These are phyloP conservation scores for Macaria notata DNA, from an alignment of 2,888 invertebrate species.

Conservation along the genomic window DNA sequence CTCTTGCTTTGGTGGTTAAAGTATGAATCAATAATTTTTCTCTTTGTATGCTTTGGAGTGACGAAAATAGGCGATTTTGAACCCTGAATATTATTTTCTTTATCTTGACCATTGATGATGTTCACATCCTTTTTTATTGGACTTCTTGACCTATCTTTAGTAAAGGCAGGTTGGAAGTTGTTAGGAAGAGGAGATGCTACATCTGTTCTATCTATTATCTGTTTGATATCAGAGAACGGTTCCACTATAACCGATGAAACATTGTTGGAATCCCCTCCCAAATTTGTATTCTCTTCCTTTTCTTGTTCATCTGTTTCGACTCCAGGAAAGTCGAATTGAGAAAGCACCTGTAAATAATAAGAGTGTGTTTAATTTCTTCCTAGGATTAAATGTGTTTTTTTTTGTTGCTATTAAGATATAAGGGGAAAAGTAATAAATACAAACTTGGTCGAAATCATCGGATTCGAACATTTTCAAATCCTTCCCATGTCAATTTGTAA, in stretches of 20 bases:
- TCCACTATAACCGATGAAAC: too few species aligned
- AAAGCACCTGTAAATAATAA: constrained; percentile 56
- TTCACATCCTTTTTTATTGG: background rate
- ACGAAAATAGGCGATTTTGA: constrained; percentile 17
- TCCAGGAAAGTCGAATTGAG: constrained; percentile 68
- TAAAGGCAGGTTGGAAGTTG: background rate
- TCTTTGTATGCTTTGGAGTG: constrained; percentile 61
- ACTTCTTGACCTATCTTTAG: too few species aligned
- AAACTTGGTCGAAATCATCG: constrained; percentile 74
- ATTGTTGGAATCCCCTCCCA: too few species aligned
- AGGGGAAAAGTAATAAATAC: constrained; percentile 7
- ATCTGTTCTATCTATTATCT: background rate
- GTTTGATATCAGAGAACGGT: background rate
- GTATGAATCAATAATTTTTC: constrained; percentile 67
- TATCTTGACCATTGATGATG: constrained; percentile 2
- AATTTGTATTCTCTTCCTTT: constrained; percentile 4
- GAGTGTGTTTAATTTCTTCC: background rate
- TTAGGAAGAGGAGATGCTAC: background rate
- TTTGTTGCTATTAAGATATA: too few species aligned
- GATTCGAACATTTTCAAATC: constrained; percentile 66
- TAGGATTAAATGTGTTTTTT: background rate
- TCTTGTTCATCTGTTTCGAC: constrained; percentile 21
- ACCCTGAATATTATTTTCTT: constrained; percentile 3
- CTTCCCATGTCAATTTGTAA: too few species aligned
- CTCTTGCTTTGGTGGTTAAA: constrained; percentile 70